Conservation (phyloP, 2,888 invertebrate species). For the Cheiracanthium punctorium region DNA sequence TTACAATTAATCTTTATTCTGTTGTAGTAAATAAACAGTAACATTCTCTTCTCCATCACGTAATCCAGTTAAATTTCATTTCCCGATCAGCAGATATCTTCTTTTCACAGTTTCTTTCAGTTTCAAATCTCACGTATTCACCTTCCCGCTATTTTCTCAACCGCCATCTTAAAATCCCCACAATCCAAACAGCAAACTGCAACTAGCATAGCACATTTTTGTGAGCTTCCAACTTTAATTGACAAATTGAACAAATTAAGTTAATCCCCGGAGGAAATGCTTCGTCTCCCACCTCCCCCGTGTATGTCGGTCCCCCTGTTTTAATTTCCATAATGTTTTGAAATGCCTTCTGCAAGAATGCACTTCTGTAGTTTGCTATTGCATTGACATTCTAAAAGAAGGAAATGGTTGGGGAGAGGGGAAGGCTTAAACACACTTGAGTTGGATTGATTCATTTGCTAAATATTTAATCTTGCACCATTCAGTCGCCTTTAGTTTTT, state of each 20-base stretch:
- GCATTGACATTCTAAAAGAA: neutral
- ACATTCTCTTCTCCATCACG: neutral
- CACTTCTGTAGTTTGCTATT: neutral
- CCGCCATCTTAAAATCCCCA: too few species aligned
- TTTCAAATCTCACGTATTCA: neutral
- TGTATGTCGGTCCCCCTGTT: neutral
- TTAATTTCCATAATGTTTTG: neutral
- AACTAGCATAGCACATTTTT: neutral
- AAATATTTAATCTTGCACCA: neutral
- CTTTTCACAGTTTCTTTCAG: neutral
- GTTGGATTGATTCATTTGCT: neutral
- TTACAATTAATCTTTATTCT: too few species aligned
- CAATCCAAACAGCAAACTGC: neutral
- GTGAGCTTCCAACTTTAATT: neutral
- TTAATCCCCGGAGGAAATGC: neutral
- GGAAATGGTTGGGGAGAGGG: neutral
- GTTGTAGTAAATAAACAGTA: too few species aligned
- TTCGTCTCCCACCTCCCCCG: neutral
- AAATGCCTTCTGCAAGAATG: neutral
- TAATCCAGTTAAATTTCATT: neutral
- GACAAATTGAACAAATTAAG: neutral
- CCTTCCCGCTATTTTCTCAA: too few species aligned
- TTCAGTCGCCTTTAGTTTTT: too few species aligned
- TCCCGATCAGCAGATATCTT: neutral
- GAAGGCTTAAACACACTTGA: neutral